A percentile compares a stretch with the other conserved stretches of the same genome.
Evolutionary conservation across 2,888 invertebrate species (phyloP).

Genomic region (Trachelus tabidus): DNA sequence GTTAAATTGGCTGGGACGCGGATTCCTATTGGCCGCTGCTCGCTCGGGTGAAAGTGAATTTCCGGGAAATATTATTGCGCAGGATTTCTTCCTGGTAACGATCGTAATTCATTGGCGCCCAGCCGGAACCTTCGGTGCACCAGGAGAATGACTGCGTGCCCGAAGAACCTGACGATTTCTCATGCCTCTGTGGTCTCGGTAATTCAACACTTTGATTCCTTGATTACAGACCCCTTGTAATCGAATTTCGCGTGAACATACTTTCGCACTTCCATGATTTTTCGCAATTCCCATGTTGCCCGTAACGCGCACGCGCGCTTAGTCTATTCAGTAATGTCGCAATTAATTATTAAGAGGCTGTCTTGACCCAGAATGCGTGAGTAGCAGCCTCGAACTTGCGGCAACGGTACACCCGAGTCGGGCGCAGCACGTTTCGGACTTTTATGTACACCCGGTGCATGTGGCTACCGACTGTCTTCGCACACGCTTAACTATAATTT

Average conservation of each 20-base stretch:
- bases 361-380: not conserved
- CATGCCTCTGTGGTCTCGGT: not conserved
- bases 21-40: not conserved
- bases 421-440: not conserved
- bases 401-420: not conserved
- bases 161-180: not conserved
- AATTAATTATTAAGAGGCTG: not conserved
- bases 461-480: not conserved
- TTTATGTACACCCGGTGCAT: not conserved
- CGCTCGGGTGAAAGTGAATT: conserved; percentile 62
- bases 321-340: not conserved
- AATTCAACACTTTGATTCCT: not conserved
- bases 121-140: not conserved
- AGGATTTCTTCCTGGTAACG: not conserved
- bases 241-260: not conserved
- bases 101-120: not conserved
- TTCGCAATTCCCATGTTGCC: not conserved
- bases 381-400: not conserved
- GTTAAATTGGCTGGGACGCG: not conserved
- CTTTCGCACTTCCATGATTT: not conserved
- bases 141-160: not conserved
- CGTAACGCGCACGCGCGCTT: not conserved
- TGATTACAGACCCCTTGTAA: not conserved
- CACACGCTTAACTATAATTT: not conserved
- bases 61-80: conserved; percentile 51